Conservation (phyloP, 2,888 invertebrate species). For the Macrosoma leucophasiata region DNA sequence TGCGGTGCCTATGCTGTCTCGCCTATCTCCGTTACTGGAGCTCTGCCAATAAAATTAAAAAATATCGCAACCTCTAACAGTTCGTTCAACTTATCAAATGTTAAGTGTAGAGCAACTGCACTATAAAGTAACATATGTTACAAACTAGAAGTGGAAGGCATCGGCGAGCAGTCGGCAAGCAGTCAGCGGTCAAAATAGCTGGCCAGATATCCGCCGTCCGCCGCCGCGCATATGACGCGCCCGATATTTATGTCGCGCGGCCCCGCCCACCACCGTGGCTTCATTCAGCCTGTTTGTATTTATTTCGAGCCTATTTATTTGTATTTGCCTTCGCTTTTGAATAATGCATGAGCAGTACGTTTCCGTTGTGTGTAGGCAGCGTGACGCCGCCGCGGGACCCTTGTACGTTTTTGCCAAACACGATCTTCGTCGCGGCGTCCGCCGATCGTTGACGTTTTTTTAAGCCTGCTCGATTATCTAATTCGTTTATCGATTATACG, state of each 20-base stretch:
- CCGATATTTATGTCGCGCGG: slow-evolving; percentile 72
- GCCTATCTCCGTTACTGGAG: too few species aligned
- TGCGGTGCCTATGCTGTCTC: too few species aligned
- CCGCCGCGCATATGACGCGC: slow-evolving; percentile 64
- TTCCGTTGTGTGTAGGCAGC: slow-evolving; percentile 75
- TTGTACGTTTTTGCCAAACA: slow-evolving; percentile 35
- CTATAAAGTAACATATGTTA: background rate
- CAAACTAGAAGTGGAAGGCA: slow-evolving; percentile 2
- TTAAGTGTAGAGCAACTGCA: background rate
- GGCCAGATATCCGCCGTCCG: slow-evolving; percentile 59
- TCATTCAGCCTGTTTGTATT: slow-evolving; percentile 75
- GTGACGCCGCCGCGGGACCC: slow-evolving; percentile 56
- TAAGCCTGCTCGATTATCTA: slow-evolving; percentile 6
- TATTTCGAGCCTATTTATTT: slow-evolving; percentile 75
- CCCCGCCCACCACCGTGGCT: slow-evolving; percentile 69
- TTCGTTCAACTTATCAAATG: background rate
- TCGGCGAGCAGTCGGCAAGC: too few species aligned
- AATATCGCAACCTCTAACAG: slow-evolving; percentile 4
- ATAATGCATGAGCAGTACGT: slow-evolving; percentile 72
- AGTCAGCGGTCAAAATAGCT: slow-evolving; percentile 56
- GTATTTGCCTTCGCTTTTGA: slow-evolving; percentile 72
- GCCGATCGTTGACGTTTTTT: slow-evolving; percentile 6
- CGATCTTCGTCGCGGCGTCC: slow-evolving; percentile 5
- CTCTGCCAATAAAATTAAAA: too few species aligned
- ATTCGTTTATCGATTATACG: slow-evolving; percentile 19